Base-by-base conservation (phyloP, 2,113 vertebrate genomes). In the Hyla sarda region DNA sequence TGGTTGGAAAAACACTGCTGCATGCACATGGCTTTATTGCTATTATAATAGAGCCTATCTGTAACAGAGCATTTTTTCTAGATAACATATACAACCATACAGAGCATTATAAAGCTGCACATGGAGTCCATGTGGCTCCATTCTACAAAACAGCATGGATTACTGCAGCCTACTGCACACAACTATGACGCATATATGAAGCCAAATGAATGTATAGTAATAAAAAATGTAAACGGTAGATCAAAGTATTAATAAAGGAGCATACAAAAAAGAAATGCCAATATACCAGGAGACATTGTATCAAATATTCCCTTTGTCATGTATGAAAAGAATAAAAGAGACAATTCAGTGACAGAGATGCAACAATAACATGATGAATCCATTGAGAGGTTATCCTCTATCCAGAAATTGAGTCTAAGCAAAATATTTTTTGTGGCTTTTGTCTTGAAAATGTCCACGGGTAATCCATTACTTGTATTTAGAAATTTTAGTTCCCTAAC, bases 241-340 rank as follows among this genome's bases (percentile, higher is more conserved):
- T 65, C 34, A 65, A 45, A 81, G 5, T 11, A 81, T 81, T 47
- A 62, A 56, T 45, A 62, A 65, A 47, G 16, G 14, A 47, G 11
- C 1, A 65, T 25, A 45, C 2, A 47, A 79, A n/a, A 79, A 58
- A 79, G 56, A 62, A 41, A 47, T 37, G 8, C 21, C 41, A 47
- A 11, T 81, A 65, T 28, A 81, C 56, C n/a, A 65, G 8, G 37
- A 65, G 78, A 81, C 56, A 60, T 60, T 17, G 25, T 81, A 65
- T 81, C 78, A 81, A 65, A 23, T 81, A 81, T 81, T 81, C 78
- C 37, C 37, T 81, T 81, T 65, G 56, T 47, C 16, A 19, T 65
- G 47, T 34, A 81, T 81, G 6, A 81, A 54, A 81, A 80, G 34
- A 34, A 32, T 60, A 79, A 80, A 80, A 81, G 37, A 41, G 58